Percentiles rank a stretch among this genome's conserved stretches.
phyloP scores from a whole-genome alignment of 2,797 vertebrate genomes.

The Pangasius djambal region DNA sequence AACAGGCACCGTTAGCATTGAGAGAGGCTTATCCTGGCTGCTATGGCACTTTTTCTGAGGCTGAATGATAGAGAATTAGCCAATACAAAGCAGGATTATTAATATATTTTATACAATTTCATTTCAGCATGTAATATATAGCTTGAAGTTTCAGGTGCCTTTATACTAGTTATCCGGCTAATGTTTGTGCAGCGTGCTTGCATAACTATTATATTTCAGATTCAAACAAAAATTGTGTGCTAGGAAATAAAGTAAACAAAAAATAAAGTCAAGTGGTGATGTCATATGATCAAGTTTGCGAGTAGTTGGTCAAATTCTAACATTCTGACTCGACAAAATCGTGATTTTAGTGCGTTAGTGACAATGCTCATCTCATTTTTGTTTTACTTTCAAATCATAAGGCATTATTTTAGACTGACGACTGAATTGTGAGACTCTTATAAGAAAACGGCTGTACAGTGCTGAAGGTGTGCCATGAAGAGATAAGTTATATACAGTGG shows the following conservation, averaged over 20 bases:
- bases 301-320: not conserved
- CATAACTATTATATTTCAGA: no score
- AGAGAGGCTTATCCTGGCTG: not conserved
- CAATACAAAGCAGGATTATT: conserved; percentile 5
- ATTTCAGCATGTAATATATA: conserved; percentile 5
- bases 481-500: conserved; percentile 28
- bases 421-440: conserved; percentile 6
- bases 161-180: not conserved
- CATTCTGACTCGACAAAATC: not conserved
- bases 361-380: not conserved
- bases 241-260: not conserved
- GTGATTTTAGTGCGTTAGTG: not conserved
- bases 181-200: not conserved
- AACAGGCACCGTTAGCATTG: not conserved
- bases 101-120: conserved; percentile 1
- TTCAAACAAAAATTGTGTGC: not conserved
- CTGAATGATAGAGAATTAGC: not conserved
- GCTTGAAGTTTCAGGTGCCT: conserved; percentile 1
- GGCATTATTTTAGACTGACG: not conserved
- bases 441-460: conserved; percentile 8
- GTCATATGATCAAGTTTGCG: not conserved
- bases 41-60: not conserved
- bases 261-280: not conserved
- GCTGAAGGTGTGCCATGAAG: conserved; percentile 4
- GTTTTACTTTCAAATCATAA: not conserved